Evolutionary conservation across 2,888 invertebrate genomes (phyloP).

Genomic region (Phytoseiulus persimilis): DNA sequence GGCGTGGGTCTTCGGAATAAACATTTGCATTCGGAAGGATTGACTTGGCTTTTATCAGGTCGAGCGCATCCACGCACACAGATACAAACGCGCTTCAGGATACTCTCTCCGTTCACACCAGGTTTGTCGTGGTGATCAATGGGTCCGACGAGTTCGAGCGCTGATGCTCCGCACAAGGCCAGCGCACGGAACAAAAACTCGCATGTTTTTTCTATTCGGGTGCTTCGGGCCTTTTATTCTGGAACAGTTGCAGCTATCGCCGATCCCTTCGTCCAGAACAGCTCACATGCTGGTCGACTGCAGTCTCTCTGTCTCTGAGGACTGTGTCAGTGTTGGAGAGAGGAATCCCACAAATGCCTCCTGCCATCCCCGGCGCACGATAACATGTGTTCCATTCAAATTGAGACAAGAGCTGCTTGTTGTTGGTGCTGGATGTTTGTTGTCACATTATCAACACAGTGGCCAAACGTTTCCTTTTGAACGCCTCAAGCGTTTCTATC

Average conservation of each 20-base stretch:
- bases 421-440: background rate
- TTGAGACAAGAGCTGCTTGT: background rate
- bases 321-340: background rate
- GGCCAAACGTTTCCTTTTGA: background rate
- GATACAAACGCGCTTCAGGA: background rate
- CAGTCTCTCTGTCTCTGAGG: background rate
- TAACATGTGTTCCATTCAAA: background rate
- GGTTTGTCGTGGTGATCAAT: too few species aligned
- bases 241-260: too few species aligned
- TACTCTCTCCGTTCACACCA: too few species aligned
- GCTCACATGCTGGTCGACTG: background rate
- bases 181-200: too few species aligned
- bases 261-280: too few species aligned
- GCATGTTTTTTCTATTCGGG: too few species aligned
- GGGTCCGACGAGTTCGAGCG: too few species aligned
- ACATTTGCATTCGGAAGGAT: background rate
- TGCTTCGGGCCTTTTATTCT: too few species aligned
- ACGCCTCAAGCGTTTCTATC: background rate
- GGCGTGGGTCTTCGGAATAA: background rate
- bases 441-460: conserved; percentile 5
- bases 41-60: background rate
- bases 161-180: too few species aligned
- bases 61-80: background rate
- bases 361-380: background rate
- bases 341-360: background rate